Percentiles rank a stretch among this genome's conserved stretches.
Conservation (phyloP, 2,888 invertebrate genomes). For the Stenoptilia bipunctidactyla region DNA sequence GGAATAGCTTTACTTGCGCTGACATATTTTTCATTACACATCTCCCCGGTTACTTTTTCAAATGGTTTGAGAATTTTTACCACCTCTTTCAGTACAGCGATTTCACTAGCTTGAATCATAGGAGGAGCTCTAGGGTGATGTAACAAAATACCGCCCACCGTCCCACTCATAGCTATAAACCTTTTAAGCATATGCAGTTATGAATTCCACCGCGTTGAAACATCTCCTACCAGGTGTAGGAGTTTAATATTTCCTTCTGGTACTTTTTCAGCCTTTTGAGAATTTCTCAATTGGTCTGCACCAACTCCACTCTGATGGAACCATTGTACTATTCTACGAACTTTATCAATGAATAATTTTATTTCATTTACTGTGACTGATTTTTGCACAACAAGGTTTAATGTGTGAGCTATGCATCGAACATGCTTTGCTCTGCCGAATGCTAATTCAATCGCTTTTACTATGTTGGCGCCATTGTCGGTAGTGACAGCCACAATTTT, state of each 20-base stretch:
- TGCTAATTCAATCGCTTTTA: slow-evolving; percentile 19
- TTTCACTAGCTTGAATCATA: slow-evolving; percentile 23
- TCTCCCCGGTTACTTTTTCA: slow-evolving; percentile 23
- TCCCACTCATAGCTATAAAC: slow-evolving; percentile 15
- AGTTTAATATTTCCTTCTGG: slow-evolving; percentile 20
- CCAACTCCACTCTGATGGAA: slow-evolving; percentile 21
- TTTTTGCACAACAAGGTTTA: slow-evolving; percentile 20
- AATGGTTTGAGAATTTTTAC: slow-evolving; percentile 21
- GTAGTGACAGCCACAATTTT: slow-evolving; percentile 19
- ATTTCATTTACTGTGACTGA: slow-evolving; percentile 14
- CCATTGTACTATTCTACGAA: slow-evolving; percentile 20
- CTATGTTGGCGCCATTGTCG: slow-evolving; percentile 18
- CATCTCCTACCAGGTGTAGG: slow-evolving; percentile 21
- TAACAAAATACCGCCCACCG: slow-evolving; percentile 18
- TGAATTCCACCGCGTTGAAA: slow-evolving; percentile 24
- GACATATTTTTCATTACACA: slow-evolving; percentile 23
- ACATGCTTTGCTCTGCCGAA: slow-evolving; percentile 20
- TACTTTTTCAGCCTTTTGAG: slow-evolving; percentile 18
- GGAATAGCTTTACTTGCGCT: slow-evolving; percentile 24
- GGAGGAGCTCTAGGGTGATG: slow-evolving; percentile 20
- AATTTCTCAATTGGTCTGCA: slow-evolving; percentile 19
- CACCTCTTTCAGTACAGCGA: slow-evolving; percentile 20
- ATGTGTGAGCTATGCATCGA: slow-evolving; percentile 21
- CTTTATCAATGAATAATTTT: slow-evolving; percentile 19
- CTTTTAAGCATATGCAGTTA: slow-evolving; percentile 16